Percentiles rank a stretch among this genome's conserved stretches.
Conservation (phyloP, 2,888 invertebrate species). For the Bhutanitis thaidina region DNA sequence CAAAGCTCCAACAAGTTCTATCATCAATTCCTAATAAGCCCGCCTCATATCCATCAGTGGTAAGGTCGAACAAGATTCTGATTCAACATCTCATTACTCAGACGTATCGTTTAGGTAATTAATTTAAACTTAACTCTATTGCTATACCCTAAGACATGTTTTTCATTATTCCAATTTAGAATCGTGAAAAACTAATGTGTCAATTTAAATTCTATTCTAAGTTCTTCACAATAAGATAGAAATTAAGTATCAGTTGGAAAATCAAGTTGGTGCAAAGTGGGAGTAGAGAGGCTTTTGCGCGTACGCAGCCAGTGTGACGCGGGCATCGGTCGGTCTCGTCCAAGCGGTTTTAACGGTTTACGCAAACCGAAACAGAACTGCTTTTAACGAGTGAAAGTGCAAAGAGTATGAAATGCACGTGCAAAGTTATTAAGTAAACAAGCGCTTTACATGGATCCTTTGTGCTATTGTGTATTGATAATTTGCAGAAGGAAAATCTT, state of each 20-base stretch:
- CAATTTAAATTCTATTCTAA: neutral
- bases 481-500: neutral
- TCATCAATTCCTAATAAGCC: constrained; percentile 12
- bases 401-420: constrained; percentile 41
- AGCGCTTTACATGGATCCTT: constrained; percentile 17
- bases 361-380: constrained; percentile 56
- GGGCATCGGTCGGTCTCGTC: constrained; percentile 29
- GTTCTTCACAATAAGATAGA: neutral
- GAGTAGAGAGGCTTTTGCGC: constrained; percentile 51
- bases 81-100: constrained; percentile 17
- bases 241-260: neutral
- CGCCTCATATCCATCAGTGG: constrained; percentile 18
- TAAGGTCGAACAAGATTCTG: constrained; percentile 19
- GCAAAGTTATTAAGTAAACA: constrained; percentile 34
- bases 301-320: constrained; percentile 52
- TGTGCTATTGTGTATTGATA: constrained; percentile 7
- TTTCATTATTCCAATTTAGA: neutral
- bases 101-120: neutral
- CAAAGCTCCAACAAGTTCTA: constrained; percentile 1
- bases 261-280: constrained; percentile 32
- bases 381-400: constrained; percentile 62
- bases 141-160: neutral
- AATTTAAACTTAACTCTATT: constrained; percentile 1
- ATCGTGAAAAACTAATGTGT: neutral
- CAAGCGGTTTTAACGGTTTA: constrained; percentile 53